Percentiles rank a stretch among this genome's conserved stretches.
Conservation (phyloP, 2,888 invertebrate genomes). For the Poecilus cupreus region DNA sequence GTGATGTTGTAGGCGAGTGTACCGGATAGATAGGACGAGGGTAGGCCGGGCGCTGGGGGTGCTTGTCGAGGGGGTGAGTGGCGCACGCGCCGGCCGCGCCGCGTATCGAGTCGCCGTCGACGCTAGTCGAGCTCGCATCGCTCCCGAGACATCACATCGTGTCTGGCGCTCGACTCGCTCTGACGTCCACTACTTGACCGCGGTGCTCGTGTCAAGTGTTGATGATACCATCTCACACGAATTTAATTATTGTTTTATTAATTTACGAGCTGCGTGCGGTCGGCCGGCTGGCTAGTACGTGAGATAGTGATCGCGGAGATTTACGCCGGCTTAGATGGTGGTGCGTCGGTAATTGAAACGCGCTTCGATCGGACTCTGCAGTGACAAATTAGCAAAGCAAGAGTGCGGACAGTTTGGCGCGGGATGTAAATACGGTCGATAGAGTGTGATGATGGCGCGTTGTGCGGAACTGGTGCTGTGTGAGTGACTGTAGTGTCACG, state of each 20-base stretch:
- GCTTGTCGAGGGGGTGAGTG: conserved; percentile 46
- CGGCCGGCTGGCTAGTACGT: no score
- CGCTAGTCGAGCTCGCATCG: conserved; percentile 27
- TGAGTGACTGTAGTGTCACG: conserved; percentile 10
- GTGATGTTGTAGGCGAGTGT: conserved; percentile 53
- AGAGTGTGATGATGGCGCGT: no score
- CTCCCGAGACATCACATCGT: conserved; percentile 69
- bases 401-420: no score
- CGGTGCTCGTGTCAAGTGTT: not conserved
- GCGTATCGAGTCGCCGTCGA: conserved; percentile 68
- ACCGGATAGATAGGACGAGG: conserved; percentile 51
- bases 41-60: conserved; percentile 31
- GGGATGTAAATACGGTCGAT: conserved; percentile 17
- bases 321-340: conserved; percentile 43
- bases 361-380: not conserved
- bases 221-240: not conserved
- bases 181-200: not conserved
- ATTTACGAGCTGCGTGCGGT: not conserved
- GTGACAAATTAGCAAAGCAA: not conserved
- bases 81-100: conserved; percentile 70
- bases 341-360: conserved; percentile 33
- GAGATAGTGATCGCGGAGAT: conserved; percentile 66
- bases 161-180: conserved; percentile 64
- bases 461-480: conserved; percentile 16
- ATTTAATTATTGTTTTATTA: no score